These are phyloP conservation scores for Saguinus imperator DNA, from an alignment of 2,113 vertebrate genomes.

Conservation along the genomic window DNA sequence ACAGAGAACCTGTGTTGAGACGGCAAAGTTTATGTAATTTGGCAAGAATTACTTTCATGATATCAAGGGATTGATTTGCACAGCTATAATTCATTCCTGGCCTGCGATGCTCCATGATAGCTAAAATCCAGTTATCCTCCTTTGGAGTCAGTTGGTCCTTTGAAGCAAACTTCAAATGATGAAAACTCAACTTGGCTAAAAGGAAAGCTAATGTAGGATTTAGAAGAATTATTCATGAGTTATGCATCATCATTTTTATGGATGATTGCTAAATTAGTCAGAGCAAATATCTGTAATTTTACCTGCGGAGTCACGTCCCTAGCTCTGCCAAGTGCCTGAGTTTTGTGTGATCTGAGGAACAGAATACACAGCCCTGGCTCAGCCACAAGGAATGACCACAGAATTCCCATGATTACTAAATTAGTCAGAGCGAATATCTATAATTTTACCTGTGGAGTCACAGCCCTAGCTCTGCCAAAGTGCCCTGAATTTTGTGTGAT, in stretches of 20 bases:
- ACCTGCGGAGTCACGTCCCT: no score
- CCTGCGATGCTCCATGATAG: not conserved
- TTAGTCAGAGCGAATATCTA: not conserved
- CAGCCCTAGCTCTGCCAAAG: not conserved
- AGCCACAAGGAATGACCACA: not conserved
- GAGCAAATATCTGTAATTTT: no score
- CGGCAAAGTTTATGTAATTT: not conserved
- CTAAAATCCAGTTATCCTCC: not conserved
- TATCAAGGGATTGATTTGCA: not conserved
- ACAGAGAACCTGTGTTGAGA: not conserved
- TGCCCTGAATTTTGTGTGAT: not conserved
- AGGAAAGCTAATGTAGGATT: constrained; percentile 28
- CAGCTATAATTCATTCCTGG: not conserved
- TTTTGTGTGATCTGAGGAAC: not conserved
- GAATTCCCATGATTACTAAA: not conserved
- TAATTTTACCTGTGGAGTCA: not conserved
- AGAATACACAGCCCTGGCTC: not conserved
- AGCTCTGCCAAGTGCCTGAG: not conserved
- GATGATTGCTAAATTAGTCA: not conserved
- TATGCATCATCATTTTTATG: constrained; percentile 50
- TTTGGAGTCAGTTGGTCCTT: not conserved
- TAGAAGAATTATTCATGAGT: constrained; percentile 43
- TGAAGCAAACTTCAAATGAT: not conserved
- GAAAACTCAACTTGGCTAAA: not conserved
- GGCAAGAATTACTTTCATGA: not conserved